These are phyloP conservation scores for Mionectes macconnelli DNA, from an alignment of 2,113 vertebrate species.

Conservation along the genomic window DNA sequence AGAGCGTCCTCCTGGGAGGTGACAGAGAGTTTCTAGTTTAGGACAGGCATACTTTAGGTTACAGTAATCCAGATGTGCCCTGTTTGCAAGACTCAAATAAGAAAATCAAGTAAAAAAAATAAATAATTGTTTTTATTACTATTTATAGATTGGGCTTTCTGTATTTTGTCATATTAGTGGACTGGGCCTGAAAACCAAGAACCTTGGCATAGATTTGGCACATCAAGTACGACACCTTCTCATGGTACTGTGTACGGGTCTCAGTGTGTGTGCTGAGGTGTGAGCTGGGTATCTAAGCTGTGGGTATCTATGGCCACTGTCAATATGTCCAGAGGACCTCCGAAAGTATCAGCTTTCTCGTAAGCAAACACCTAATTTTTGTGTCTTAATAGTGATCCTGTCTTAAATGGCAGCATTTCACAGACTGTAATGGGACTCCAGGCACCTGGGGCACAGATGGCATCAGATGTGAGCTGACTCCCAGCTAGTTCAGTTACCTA, in stretches of 20 bases:
- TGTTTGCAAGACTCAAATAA: neutral
- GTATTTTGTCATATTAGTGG: neutral
- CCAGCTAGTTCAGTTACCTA: neutral
- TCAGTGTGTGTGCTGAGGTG: neutral
- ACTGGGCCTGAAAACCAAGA: neutral
- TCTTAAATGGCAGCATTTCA: neutral
- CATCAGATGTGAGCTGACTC: neutral
- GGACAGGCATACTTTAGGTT: neutral
- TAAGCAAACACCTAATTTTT: neutral
- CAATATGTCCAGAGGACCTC: neutral
- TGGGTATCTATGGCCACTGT: neutral
- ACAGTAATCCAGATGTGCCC: neutral
- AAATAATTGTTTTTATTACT: neutral
- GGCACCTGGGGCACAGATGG: neutral
- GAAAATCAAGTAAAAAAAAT: neutral
- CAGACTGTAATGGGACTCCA: neutral
- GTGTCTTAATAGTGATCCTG: neutral
- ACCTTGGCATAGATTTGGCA: neutral
- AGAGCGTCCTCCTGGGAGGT: neutral
- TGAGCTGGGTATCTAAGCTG: neutral
- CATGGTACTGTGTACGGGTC: fast-evolving
- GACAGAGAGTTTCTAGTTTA: neutral
- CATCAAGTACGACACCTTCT: neutral
- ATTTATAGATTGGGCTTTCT: neutral
- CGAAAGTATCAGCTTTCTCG: neutral